Evolutionary conservation across 2,888 invertebrate genomes (phyloP).

Genomic region (Clunio marinus): DNA sequence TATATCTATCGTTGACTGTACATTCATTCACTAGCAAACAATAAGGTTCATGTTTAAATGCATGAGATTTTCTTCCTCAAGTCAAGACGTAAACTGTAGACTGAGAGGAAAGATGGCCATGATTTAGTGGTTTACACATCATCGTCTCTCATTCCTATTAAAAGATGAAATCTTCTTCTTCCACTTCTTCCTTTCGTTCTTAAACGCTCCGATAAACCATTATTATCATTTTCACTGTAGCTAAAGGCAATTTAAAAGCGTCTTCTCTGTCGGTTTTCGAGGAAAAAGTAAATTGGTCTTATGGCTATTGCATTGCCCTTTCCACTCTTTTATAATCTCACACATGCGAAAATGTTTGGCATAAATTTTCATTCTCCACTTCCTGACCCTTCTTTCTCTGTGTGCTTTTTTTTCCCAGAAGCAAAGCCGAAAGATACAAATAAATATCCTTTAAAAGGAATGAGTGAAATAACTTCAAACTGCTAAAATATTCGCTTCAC

Average conservation of each 20-base stretch:
- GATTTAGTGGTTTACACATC: slow-evolving; percentile 24
- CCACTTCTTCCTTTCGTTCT: background rate
- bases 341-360: background rate
- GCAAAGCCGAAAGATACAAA: too few species aligned
- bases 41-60: slow-evolving; percentile 29
- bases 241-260: slow-evolving; percentile 14
- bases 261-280: background rate
- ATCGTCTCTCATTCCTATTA: slow-evolving; percentile 5
- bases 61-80: slow-evolving; percentile 1
- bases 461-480: too few species aligned
- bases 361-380: slow-evolving; percentile 23
- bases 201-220: slow-evolving; percentile 9
- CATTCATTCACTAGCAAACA: slow-evolving; percentile 17
- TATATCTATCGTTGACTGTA: background rate
- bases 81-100: background rate
- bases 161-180: background rate
- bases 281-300: slow-evolving; percentile 26
- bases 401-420: too few species aligned
- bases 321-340: background rate
- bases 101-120: background rate
- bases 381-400: slow-evolving; percentile 18
- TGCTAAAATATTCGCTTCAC: too few species aligned
- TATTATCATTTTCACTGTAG: slow-evolving; percentile 22
- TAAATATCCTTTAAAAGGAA: too few species aligned
- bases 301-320: background rate